Evolutionary conservation across 2,113 vertebrate species (phyloP), one percentile per base, ranked within the genome.

Genomic region (Ophthalmolycus amberensis): DNA sequence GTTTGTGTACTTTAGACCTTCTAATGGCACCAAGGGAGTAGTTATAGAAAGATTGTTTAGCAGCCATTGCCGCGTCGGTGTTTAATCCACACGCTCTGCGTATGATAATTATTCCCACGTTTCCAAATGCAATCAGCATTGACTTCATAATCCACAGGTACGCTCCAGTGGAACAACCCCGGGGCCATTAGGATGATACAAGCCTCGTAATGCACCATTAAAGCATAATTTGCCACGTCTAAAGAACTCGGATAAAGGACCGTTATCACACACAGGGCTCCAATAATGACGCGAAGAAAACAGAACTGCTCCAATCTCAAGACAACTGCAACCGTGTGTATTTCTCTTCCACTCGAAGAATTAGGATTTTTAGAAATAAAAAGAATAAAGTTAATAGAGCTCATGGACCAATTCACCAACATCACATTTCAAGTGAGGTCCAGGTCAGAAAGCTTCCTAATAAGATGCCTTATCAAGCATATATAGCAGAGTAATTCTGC

Each of bases 201-300:
- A 48, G 9, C 52, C 64, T 54, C 0, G 4, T 58, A 56, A 66
- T 18, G 80, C 52, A 6, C 42, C 58, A 70, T 74, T 80, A 78
- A 56, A 46, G 77, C 48, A 29, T 32, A 63, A 58, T 79, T 75
- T 69, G 42, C 75, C 54, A 3, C 1, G 12, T 81, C 54, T 63
- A 73, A 85, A 72, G 70, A 75, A 37, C 58, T 79, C 37, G 1
- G 65, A 75, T 64, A 59, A 62, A 73, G 38, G 73, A 50, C 65
- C 32, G 64, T 75, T 71, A 74, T 83, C 70, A 78, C 38, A 65
- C 63, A 42, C 77, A 37, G 25, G 3, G 38, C 62, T 65, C 27
- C 6, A 44, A 68, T 81, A 80, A 81, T 64, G 65, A 59, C 67
- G 42, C 46, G 44, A 10, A 40, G 42, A 46, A 48, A 76, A 70